Base-by-base conservation (phyloP, 1,140 invertebrate species). In the Pinna nobilis region DNA sequence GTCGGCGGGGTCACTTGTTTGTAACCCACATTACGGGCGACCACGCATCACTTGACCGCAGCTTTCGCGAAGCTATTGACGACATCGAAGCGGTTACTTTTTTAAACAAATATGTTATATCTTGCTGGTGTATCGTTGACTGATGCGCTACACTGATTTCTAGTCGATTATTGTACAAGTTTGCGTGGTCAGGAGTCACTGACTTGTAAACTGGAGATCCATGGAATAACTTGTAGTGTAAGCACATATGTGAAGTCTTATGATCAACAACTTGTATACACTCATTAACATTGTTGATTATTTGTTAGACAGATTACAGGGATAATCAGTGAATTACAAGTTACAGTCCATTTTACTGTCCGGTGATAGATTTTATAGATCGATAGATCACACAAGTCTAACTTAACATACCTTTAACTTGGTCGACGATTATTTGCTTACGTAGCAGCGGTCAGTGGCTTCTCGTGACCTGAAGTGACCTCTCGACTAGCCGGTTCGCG, bases 41-140 rank as follows among this genome's bases (percentile, higher is more conserved):
- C 76, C 76, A 77, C 80, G 77, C 79, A 78, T 82, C 80, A 80
- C 73, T 84, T 84, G 82, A 84, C 82, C 82, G 82, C 80, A 76
- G 74, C 70, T 73, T 63, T 71, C 78, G 70, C 69, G 80, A 78
- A 78, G 80, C 72, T 67, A n/a, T 67, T 76, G 75, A 82, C 78
- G 77, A 80, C 71, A 80, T 70, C 68, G 39, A 37, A 61, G 57
- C 68, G 68, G 67, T 75, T 75, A 75, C 73, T 75, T 75, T 75
- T 75, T 68, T 47, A 72, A 66, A 64, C 25, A 39, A 32, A 65
- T 65, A 72, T 72, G 63, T 72, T 61, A 33, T 72, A 72, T 72
- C 33, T 57, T 72, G 49, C 66, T 39, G 61, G 61, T 57, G 57
- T 59, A 65, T 72, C 39, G 57, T 66, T 41, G 50, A 64, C 47